These are phyloP conservation scores for Ophiothrix spiculata DNA, from an alignment of 35 echinoderm and acorn worm species.

Conservation along the genomic window DNA sequence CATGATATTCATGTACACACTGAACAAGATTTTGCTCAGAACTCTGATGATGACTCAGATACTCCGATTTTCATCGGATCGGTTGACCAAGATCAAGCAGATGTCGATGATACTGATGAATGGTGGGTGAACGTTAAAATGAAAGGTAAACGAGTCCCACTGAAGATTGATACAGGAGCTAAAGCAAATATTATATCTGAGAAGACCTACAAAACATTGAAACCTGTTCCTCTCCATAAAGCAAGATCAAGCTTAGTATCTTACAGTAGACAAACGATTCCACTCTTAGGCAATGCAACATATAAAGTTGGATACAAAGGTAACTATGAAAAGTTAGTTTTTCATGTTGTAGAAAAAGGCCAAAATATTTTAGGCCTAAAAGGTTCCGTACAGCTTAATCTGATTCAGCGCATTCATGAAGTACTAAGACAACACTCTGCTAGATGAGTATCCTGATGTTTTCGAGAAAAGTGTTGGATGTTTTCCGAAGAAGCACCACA, in stretches of 20 bases:
- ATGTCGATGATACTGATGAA: background rate
- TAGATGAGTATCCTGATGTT: background rate
- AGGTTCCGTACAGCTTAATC: background rate
- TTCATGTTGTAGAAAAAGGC: background rate
- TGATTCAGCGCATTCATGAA: background rate
- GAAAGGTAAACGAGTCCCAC: background rate
- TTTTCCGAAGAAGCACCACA: background rate
- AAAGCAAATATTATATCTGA: background rate
- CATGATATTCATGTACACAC: too few species aligned
- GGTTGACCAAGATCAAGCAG: too few species aligned
- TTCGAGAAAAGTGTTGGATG: conserved; percentile 13
- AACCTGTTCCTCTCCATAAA: background rate
- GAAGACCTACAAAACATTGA: background rate
- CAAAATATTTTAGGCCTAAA: conserved; percentile 18
- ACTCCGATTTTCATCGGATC: too few species aligned
- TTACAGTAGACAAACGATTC: background rate
- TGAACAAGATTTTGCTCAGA: too few species aligned
- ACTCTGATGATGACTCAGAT: too few species aligned
- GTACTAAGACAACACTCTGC: background rate
- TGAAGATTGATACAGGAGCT: background rate
- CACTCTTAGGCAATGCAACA: background rate
- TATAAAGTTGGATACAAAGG: background rate
- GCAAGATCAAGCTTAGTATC: background rate
- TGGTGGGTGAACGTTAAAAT: background rate
- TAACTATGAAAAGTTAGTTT: background rate